These are phyloP conservation scores for Phalacrocorax brasilianus DNA, from an alignment of 2,113 vertebrate genomes.

Conservation along the genomic window DNA sequence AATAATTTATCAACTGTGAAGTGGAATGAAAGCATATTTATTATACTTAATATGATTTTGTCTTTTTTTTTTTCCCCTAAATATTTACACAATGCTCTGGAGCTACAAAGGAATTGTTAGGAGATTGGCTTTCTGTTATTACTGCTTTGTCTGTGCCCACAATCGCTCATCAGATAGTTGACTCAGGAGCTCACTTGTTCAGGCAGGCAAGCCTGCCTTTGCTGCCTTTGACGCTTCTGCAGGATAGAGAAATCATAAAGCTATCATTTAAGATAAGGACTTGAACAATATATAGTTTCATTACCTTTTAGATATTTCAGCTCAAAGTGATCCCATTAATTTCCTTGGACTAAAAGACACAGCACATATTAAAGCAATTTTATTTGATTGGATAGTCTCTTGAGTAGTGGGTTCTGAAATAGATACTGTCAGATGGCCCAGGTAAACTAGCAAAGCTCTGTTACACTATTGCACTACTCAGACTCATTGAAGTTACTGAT, in stretches of 20 bases:
- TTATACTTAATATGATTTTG: constrained; percentile 1
- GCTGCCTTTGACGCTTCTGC: not conserved
- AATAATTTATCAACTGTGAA: constrained; percentile 32
- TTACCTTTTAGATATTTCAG: not conserved
- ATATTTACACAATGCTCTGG: not conserved
- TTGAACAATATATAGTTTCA: not conserved
- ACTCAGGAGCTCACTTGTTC: not conserved
- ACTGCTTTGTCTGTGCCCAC: not conserved
- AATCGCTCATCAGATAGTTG: not conserved
- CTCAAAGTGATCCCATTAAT: not conserved
- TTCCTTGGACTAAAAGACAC: not conserved
- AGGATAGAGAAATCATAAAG: not conserved
- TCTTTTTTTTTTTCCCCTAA: not conserved
- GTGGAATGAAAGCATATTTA: constrained; percentile 29
- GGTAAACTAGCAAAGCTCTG: not conserved
- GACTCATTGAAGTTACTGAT: not conserved
- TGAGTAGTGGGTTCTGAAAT: not conserved
- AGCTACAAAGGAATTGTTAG: not conserved
- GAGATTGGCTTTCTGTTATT: not conserved
- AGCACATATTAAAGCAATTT: not conserved
- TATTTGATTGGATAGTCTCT: not conserved
- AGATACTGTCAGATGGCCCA: not conserved
- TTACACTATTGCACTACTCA: not conserved
- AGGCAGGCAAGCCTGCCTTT: not conserved
- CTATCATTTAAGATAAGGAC: not conserved